phyloP scores from a whole-genome alignment of 92 coral and sea anemone genomes.

The Siderastrea radians region DNA sequence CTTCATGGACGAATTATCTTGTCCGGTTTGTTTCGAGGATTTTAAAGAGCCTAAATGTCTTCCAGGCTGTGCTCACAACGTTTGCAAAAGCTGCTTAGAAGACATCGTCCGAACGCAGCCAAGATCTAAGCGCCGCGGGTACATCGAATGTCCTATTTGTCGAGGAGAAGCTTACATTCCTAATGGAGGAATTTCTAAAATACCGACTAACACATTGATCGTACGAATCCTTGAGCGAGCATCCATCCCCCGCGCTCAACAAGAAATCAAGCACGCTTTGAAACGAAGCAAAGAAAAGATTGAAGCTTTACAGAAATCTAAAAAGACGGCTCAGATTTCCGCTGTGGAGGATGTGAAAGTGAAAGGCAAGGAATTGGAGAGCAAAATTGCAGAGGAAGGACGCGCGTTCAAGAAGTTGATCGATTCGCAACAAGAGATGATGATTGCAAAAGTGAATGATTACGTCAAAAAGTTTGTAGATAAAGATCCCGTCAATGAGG shows the following conservation, averaged over 20 bases:
- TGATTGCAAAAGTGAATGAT: conserved; percentile 29
- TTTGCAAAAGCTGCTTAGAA: conserved; percentile 55
- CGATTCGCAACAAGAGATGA: conserved; percentile 1
- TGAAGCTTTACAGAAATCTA: neutral
- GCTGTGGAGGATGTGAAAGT: neutral
- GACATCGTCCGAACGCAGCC: conserved; percentile 21
- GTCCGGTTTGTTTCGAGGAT: conserved; percentile 65
- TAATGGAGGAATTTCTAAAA: conserved; percentile 22
- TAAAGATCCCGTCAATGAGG: neutral
- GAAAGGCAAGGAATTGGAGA: conserved; percentile 21
- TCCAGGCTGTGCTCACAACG: conserved; percentile 62
- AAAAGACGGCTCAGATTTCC: neutral
- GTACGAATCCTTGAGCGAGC: conserved; percentile 31
- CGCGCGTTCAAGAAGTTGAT: neutral
- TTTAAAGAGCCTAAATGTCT: conserved; percentile 62
- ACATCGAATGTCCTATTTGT: conserved; percentile 34
- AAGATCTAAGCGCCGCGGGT: neutral
- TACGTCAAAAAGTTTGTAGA: conserved; percentile 1
- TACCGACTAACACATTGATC: conserved; percentile 45
- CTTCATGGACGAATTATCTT: conserved; percentile 40
- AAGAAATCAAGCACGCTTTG: conserved; percentile 13
- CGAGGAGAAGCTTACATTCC: conserved; percentile 22
- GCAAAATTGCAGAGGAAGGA: conserved; percentile 5
- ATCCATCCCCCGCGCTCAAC: conserved; percentile 5
- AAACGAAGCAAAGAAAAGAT: conserved; percentile 28